Evolutionary conservation across 2,113 vertebrate species (phyloP), one percentile per base, ranked within the genome.

Genomic region (Sceloporus tristichus): DNA sequence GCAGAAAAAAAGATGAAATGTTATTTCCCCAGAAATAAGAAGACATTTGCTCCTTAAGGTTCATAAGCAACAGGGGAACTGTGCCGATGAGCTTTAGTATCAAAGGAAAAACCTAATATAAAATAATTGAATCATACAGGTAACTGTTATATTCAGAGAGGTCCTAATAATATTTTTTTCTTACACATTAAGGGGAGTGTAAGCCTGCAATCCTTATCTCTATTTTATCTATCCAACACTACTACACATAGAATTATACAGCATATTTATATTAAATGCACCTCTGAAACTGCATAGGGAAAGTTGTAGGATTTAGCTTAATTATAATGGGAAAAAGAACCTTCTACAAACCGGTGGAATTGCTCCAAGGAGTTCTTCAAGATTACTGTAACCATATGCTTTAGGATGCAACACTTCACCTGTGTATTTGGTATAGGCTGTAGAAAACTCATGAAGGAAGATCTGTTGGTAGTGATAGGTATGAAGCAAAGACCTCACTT

Each of bases 381-480:
- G 92, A 40, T 92, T 98, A 84, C 34, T 94, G 94, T 96, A 99
- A 85, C 98, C 98, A 0, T 98, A 99, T 0, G 95, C 90, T 90
- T 98, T 97, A 5, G 98, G 97, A 13, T 98, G 97, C 82, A 99
- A 96, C 74, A 93, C 92, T 92, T 96, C 96, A 89, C 98, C 98
- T 3, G 97, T 98, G 88, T 98, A 99, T 93, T 99, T 99, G 96
- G 93, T 96, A 48, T 98, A 99, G 27, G 98, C 98, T 53, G 95
- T 88, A 9, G 97, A 94, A 93, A 99, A 99, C 90, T 99, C 99
- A 0, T 98, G 98, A 85, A 99, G 97, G 94, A 99, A 99, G 93
- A 99, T 98, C 96, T 99, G 99, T 95, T 99, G 98, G 95, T 99
- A 99, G 89, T 99, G 99, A 93, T 99, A 99, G 10, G 99, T 99